These are phyloP conservation scores for Gallinago undulata DNA, from an alignment of 2,113 vertebrate species.

Conservation along the genomic window DNA sequence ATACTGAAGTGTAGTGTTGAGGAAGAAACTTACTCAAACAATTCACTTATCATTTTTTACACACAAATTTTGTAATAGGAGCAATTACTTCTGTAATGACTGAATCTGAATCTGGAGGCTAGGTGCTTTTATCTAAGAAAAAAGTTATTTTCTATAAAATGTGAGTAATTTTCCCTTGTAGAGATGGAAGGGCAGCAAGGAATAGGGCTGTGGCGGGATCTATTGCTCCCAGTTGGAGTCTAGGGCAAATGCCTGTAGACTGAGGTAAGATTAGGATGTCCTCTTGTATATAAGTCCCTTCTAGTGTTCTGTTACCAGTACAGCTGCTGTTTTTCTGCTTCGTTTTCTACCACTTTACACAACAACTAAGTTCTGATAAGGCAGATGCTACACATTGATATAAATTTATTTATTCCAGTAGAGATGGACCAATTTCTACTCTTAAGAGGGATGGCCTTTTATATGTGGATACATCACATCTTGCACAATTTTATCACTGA, in stretches of 20 bases:
- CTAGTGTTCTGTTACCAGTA: background rate
- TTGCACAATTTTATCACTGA: constrained; percentile 5
- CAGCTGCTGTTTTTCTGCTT: background rate
- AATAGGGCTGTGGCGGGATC: rapidly evolving
- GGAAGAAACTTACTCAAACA: background rate
- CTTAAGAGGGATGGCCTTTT: background rate
- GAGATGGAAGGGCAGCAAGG: background rate
- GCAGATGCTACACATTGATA: background rate
- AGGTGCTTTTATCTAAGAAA: background rate
- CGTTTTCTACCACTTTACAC: background rate
- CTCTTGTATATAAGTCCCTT: background rate
- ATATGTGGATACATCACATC: background rate
- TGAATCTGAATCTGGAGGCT: background rate
- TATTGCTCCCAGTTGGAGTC: background rate
- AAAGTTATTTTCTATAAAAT: background rate
- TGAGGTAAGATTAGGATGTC: background rate
- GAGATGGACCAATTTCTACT: background rate
- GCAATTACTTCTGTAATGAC: background rate
- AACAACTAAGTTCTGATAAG: background rate
- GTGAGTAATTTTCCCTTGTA: background rate
- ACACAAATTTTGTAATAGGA: background rate
- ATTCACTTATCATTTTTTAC: background rate
- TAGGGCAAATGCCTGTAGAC: background rate
- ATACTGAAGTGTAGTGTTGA: background rate
- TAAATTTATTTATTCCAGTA: background rate